Evolutionary conservation across 2,888 invertebrate genomes (phyloP), one percentile per base, ranked within the genome.

Genomic region (Hololepta plana): DNA sequence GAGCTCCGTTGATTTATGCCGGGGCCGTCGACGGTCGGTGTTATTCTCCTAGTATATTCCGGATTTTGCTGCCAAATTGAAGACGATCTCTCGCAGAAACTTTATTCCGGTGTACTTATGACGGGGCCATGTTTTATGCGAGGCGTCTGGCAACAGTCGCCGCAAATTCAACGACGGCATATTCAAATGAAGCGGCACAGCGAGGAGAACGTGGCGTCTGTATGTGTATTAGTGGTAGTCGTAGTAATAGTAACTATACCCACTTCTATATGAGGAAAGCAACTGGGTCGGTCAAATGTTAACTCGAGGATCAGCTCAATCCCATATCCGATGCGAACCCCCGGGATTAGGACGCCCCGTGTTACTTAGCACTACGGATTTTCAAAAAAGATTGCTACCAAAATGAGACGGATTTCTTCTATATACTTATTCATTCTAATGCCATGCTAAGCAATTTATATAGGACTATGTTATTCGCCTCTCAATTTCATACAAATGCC

Each of bases 51-150:
- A 35, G 36, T 39, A 39, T 39, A 36, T 49, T 39, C 35, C 44
- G 49, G 49, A 50, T 49, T 51, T 49, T 48, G 50, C 47, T 50
- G 51, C 52, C 53, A 52, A 53, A 53, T 53, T 51, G 51, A 49
- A 51, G 53, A 51, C 50, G 49, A 53, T 51, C 49, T 49, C 49
- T 49, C 44, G 46, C 46, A 49, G 50, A 52, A 50, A 49, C 47
- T 49, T 45, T 40, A 45, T 50, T 49, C 46, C 46, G 44, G 44
- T 44, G 45, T 48, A 49, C 49, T 51, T 51, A 50, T 50, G 48
- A 49, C 49, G 44, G 38, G 37, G 32, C 44, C 43, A 43, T 48
- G 46, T 49, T 51, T 51, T 51, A 49, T 47, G 38, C 42, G 45
- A n/a, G n/a, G 43, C 45, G 49, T 47, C 49, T 49, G 46, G 46